Percentiles rank a stretch among this genome's conserved stretches.
phyloP scores from a whole-genome alignment of 1,140 invertebrate genomes.

The Coenobita brevimanus region DNA sequence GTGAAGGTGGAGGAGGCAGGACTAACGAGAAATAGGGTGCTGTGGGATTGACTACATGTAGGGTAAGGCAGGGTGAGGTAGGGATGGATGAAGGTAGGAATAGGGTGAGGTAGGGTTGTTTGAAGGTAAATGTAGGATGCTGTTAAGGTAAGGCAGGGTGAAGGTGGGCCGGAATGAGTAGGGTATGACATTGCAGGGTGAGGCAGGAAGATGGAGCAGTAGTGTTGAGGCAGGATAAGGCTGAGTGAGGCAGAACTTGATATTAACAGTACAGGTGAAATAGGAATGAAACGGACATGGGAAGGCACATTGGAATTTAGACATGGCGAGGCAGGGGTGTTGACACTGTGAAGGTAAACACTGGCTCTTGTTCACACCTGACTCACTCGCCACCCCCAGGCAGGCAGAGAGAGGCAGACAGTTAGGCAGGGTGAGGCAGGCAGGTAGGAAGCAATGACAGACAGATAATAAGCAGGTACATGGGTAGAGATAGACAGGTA shows the following conservation, averaged over 20 bases:
- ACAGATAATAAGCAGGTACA: background rate
- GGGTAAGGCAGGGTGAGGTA: too few species aligned
- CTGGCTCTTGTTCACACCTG: too few species aligned
- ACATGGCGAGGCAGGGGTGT: too few species aligned
- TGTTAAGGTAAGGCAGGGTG: background rate
- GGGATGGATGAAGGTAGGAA: too few species aligned
- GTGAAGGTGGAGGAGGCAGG: background rate
- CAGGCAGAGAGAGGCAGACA: constrained; percentile 14
- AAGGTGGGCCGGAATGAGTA: background rate
- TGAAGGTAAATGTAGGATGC: background rate
- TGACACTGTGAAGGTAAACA: too few species aligned
- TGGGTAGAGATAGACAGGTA: background rate
- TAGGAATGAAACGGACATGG: too few species aligned
- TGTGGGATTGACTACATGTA: background rate
- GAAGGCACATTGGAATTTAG: too few species aligned
- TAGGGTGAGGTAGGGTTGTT: background rate
- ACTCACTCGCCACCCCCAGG: too few species aligned
- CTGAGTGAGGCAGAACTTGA: too few species aligned
- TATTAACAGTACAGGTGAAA: too few species aligned
- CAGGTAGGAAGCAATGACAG: background rate
- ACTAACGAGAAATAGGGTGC: background rate
- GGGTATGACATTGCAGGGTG: background rate
- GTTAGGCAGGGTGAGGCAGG: background rate
- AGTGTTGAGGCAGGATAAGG: too few species aligned
- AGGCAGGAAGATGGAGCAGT: background rate